A percentile compares a stretch with the other conserved stretches of the same genome.
These are phyloP conservation scores for Kryptolebias ocellatus DNA, from an alignment of 2,797 vertebrate genomes.

Conservation along the genomic window DNA sequence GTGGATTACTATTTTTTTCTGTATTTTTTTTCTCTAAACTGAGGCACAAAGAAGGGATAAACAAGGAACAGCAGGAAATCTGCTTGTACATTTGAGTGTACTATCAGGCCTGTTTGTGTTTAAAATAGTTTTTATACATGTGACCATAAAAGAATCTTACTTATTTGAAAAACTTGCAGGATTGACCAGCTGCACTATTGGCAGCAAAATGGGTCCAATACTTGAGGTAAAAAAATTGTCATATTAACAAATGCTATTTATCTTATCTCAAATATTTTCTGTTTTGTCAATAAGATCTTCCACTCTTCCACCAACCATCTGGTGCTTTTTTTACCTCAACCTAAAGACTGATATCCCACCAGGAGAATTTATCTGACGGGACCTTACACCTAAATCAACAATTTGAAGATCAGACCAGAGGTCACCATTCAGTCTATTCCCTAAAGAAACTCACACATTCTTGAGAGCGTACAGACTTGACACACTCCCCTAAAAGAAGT, in stretches of 20 bases:
- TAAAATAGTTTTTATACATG: constrained; percentile 34
- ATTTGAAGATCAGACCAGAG: constrained; percentile 58
- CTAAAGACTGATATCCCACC: constrained; percentile 34
- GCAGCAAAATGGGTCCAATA: constrained; percentile 24
- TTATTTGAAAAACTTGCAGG: constrained; percentile 31
- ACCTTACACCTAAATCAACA: constrained; percentile 58
- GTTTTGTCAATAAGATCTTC: constrained; percentile 34
- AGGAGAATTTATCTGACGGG: constrained; percentile 61
- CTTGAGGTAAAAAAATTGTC: constrained; percentile 12
- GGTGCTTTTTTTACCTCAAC: constrained; percentile 19
- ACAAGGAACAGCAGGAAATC: constrained; percentile 61
- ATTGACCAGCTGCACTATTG: constrained; percentile 37
- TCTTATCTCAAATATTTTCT: constrained; percentile 42
- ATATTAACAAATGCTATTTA: constrained; percentile 46
- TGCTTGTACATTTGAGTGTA: constrained; percentile 51
- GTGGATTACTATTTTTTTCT: constrained; percentile 53
- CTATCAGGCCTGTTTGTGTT: constrained; percentile 34
- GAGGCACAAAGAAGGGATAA: constrained; percentile 61
- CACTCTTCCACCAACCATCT: constrained; percentile 10
- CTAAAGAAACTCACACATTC: constrained; percentile 47
- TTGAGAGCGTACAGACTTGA: constrained; percentile 42
- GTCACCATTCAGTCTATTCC: constrained; percentile 47
- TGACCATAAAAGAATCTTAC: constrained; percentile 46
- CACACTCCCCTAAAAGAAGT: constrained; percentile 55
- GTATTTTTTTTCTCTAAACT: constrained; percentile 19